phyloP scores from a whole-genome alignment of 2,888 invertebrate genomes.

The Seira ritae region DNA sequence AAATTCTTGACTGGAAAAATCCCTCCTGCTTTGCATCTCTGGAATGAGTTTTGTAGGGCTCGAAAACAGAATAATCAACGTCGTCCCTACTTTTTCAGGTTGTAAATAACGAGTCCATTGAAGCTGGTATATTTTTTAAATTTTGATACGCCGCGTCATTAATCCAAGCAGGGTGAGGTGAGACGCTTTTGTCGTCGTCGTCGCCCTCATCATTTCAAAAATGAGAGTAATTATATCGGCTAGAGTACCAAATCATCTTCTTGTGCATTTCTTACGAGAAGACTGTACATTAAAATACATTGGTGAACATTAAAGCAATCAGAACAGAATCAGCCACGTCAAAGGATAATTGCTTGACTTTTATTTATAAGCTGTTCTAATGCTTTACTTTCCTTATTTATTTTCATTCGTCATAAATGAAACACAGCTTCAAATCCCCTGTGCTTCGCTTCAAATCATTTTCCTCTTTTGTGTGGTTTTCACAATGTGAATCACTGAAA shows the following conservation, averaged over 20 bases:
- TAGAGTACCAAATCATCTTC: background rate
- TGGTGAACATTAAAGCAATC: constrained; percentile 4
- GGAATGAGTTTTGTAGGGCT: background rate
- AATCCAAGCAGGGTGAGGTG: constrained; percentile 6
- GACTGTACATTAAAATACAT: constrained; percentile 3
- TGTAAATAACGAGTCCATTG: constrained; percentile 45
- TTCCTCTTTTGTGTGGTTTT: background rate
- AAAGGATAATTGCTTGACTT: constrained; percentile 32
- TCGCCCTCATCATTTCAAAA: constrained; percentile 12
- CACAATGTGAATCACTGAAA: background rate
- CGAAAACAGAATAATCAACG: constrained; percentile 44
- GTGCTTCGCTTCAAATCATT: constrained; percentile 46
- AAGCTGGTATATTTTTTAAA: background rate
- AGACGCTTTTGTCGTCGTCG: constrained; percentile 30
- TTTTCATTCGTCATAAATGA: constrained; percentile 17
- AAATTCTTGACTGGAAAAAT: constrained; percentile 15
- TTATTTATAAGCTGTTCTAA: constrained; percentile 18
- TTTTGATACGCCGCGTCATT: constrained; percentile 7
- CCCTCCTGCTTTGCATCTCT: constrained; percentile 36
- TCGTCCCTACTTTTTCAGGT: constrained; percentile 43
- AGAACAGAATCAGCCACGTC: background rate
- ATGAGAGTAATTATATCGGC: constrained; percentile 34
- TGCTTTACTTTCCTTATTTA: constrained; percentile 6
- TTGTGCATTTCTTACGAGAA: background rate
- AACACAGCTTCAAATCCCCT: background rate